phyloP scores from a whole-genome alignment of 2,888 invertebrate genomes.

The Cheilosia pagana region DNA sequence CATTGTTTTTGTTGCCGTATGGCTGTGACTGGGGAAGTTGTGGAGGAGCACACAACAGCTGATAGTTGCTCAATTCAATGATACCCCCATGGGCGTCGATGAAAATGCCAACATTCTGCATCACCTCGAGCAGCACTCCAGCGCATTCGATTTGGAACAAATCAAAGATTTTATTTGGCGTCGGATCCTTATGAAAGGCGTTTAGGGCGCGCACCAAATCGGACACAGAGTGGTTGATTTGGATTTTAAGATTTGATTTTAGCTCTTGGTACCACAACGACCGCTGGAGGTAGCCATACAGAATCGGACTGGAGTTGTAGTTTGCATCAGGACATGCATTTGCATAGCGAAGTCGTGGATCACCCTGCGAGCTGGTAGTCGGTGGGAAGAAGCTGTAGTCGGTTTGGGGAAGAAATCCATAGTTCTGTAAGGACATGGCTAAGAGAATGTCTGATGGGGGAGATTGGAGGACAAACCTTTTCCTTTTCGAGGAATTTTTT shows the following conservation, averaged over 20 bases:
- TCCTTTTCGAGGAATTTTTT: conserved; percentile 61
- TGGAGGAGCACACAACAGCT: conserved; percentile 36
- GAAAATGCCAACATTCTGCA: conserved; percentile 77
- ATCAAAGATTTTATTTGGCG: conserved; percentile 76
- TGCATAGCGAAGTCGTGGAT: conserved; percentile 52
- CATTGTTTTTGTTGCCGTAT: not conserved
- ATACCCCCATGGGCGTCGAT: conserved; percentile 77
- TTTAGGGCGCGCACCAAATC: conserved; percentile 77
- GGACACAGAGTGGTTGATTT: conserved; percentile 78
- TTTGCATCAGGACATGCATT: conserved; percentile 12
- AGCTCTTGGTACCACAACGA: conserved; percentile 78
- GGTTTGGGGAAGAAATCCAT: conserved; percentile 50
- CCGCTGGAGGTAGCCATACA: conserved; percentile 76
- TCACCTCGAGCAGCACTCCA: conserved; percentile 77
- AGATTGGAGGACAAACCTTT: conserved; percentile 44
- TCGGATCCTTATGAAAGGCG: conserved; percentile 76
- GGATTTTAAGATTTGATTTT: conserved; percentile 78
- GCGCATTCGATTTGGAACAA: conserved; percentile 78
- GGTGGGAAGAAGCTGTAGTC: conserved; percentile 66
- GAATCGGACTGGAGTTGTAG: conserved; percentile 55
- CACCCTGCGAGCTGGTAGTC: conserved; percentile 22
- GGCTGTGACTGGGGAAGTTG: conserved; percentile 16
- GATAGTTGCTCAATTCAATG: conserved; percentile 67
- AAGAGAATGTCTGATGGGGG: no score
- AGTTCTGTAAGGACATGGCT: conserved; percentile 32